Evolutionary conservation across 2,797 vertebrate species (phyloP).

Genomic region (Eutrigla gurnardus): DNA sequence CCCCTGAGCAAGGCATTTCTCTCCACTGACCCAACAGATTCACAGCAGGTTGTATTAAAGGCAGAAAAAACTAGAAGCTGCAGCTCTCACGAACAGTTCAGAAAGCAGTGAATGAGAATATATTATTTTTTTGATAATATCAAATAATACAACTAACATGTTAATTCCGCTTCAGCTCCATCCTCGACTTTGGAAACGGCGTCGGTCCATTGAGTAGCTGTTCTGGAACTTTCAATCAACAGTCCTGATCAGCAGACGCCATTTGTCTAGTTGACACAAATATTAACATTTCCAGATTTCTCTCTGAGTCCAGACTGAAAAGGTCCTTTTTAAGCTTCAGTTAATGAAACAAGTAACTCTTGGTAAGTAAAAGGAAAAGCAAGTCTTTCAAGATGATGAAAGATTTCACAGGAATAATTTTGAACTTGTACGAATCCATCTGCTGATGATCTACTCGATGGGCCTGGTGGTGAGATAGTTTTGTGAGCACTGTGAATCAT

Average conservation of each 20-base stretch:
- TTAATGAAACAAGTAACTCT: not conserved
- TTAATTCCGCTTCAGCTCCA: not conserved
- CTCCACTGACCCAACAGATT: not conserved
- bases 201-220: too few species aligned
- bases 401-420: not conserved
- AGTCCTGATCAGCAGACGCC: too few species aligned
- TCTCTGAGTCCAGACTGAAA: too few species aligned
- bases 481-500: too few species aligned
- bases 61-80: conserved; percentile 5
- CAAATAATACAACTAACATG: too few species aligned
- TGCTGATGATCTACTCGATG: too few species aligned
- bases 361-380: not conserved
- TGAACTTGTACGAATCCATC: too few species aligned
- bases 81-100: not conserved
- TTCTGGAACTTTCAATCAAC: too few species aligned
- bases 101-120: not conserved
- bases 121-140: not conserved
- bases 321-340: too few species aligned
- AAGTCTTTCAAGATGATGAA: not conserved
- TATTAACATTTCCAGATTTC: too few species aligned
- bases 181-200: not conserved
- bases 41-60: not conserved
- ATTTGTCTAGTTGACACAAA: too few species aligned
- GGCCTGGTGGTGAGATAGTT: too few species aligned
- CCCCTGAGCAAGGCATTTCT: not conserved